These are phyloP conservation scores for Grammomys surdaster DNA, from an alignment of 2,113 vertebrate species.

Conservation along the genomic window DNA sequence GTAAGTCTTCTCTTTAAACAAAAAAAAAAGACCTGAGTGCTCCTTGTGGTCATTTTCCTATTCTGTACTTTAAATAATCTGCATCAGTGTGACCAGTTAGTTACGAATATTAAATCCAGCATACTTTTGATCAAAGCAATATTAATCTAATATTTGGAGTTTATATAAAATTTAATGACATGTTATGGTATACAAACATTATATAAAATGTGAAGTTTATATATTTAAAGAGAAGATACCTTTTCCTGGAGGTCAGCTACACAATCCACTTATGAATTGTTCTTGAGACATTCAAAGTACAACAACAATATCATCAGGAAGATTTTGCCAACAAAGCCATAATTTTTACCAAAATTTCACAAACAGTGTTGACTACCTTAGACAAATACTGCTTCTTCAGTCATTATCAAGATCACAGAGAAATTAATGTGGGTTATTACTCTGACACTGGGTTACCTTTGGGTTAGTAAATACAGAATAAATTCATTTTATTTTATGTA, in stretches of 20 bases:
- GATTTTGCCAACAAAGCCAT: background rate
- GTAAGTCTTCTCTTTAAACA: background rate
- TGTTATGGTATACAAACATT: background rate
- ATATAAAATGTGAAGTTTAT: background rate
- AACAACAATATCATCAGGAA: background rate
- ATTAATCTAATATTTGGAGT: background rate
- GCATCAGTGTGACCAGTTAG: background rate
- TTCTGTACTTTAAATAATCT: background rate
- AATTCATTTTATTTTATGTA: background rate
- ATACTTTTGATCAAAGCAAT: background rate
- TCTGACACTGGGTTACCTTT: background rate
- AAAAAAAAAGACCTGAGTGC: background rate
- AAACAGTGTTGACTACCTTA: background rate
- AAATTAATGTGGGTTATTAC: background rate
- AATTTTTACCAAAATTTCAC: background rate
- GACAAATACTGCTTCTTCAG: background rate
- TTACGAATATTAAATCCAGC: background rate
- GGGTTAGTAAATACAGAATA: background rate
- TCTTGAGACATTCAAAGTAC: background rate
- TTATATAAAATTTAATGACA: background rate
- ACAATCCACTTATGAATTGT: accelerated
- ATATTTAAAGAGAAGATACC: background rate
- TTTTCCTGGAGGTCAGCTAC: background rate
- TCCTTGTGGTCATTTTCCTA: background rate
- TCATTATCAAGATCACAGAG: background rate